Base-by-base conservation (phyloP, 2,888 invertebrate species). In the Chrysolina haemoptera region DNA sequence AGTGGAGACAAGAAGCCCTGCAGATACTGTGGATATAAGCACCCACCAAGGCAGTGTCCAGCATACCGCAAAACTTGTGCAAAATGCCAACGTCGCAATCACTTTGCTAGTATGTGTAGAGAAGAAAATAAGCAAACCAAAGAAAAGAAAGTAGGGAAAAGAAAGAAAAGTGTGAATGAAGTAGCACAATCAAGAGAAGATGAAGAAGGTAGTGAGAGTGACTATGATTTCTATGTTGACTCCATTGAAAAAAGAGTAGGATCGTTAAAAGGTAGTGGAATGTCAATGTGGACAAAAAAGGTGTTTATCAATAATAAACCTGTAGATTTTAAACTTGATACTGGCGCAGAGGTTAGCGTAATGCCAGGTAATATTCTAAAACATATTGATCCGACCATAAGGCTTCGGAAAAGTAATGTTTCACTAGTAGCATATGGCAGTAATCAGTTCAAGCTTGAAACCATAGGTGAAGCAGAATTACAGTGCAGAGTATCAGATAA, bases 401-500 rank as follows among this genome's bases (percentile, higher is more conserved):
- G 14, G 27, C 16, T 18, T 16, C 10, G n/a, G 10, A 55, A 35
- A 68, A 68, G 41, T 41, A 59, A 71, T 50, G 62, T 73, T 8
- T 68, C 63, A 14, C 41, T 79, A 43, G 53, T 74, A 16, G 12
- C 79, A 18, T 76, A 76, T 71, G 75, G 77, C 18, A 70, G 68
- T 63, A 35, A 1, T 53, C 46, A 63, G 18, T 74, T 71, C 67
- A 77, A 55, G 67, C 65, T 78, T 20, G 76, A 70, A 43, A 64
- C 68, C 10, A 4, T 68, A 50, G 76, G 78, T 46, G 46, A 70
- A 40, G 46, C 76, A 46, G 46, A 6, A 11, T 41, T 77, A 22
- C 18, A 65, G 18, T 76, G 74, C 40, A 70, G 35, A 46, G 46
- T 68, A 10, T 50, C 43, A 20, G 46, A 63, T 62, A 50, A 50